phyloP scores from a whole-genome alignment of 2,888 invertebrate species.

The Calephelis perditalis region DNA sequence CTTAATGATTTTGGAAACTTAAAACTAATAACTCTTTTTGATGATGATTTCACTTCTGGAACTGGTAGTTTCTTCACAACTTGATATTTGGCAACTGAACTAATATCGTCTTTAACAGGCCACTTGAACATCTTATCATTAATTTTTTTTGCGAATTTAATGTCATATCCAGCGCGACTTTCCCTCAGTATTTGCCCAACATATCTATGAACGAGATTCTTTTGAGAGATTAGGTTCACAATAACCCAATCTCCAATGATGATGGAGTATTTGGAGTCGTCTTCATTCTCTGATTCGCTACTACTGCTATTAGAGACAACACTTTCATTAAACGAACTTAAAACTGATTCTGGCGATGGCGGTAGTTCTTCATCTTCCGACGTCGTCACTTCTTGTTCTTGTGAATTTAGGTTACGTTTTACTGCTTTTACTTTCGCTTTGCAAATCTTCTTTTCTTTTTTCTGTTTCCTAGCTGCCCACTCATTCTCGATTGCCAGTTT shows the following conservation, averaged over 20 bases:
- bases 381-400: conserved; percentile 20
- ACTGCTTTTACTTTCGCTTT: conserved; percentile 22
- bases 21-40: conserved; percentile 23
- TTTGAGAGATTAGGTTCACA: no score
- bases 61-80: conserved; percentile 31
- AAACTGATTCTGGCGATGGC: conserved; percentile 20
- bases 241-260: no score
- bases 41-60: conserved; percentile 28
- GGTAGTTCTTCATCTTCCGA: conserved; percentile 23
- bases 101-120: conserved; percentile 29
- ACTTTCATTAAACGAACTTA: conserved; percentile 13
- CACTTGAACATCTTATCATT: conserved; percentile 34
- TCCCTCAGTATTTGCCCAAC: no score
- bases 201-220: no score
- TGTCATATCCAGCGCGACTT: no score
- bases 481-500: conserved; percentile 19
- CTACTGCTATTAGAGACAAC: no score
- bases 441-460: conserved; percentile 18
- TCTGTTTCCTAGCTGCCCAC: conserved; percentile 17
- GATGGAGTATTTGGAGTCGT: no score
- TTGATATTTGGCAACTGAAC: conserved; percentile 30
- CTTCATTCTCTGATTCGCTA: conserved; percentile 25
- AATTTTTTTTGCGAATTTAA: no score
- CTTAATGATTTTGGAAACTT: conserved; percentile 29
- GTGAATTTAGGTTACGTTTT: conserved; percentile 21